phyloP scores from a whole-genome alignment of 2,113 vertebrate genomes.

The Cynocephalus volans region DNA sequence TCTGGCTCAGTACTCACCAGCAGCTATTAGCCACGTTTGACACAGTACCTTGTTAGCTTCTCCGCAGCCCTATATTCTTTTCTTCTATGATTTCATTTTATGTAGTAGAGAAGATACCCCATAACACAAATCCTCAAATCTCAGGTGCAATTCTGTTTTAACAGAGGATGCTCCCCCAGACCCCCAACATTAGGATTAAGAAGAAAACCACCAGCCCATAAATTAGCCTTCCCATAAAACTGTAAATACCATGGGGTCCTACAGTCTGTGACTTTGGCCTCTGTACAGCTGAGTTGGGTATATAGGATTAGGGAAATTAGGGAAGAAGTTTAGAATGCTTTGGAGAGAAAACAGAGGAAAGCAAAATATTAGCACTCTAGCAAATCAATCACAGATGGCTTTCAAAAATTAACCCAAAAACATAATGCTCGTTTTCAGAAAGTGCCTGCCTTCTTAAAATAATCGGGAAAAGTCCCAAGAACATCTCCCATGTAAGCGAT shows the following conservation, averaged over 20 bases:
- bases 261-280: not conserved
- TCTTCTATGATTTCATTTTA: not conserved
- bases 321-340: constrained; percentile 17
- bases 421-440: constrained; percentile 79
- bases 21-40: not conserved
- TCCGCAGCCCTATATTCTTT: not conserved
- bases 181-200: not conserved
- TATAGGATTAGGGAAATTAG: not conserved
- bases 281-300: not conserved
- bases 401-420: constrained; percentile 76
- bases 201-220: not conserved
- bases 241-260: not conserved
- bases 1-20: not conserved
- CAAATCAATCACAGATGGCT: constrained; percentile 79
- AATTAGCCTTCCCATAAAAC: not conserved
- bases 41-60: not conserved
- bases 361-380: constrained; percentile 70
- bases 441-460: constrained; percentile 75
- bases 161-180: not conserved
- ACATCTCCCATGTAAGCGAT: constrained; percentile 7
- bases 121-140: not conserved
- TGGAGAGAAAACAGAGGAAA: constrained; percentile 63
- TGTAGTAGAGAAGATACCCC: not conserved
- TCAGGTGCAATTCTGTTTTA: not conserved
- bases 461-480: constrained; percentile 74